A percentile compares a stretch with the other conserved stretches of the same genome.
Evolutionary conservation across 1,140 invertebrate species (phyloP).

Genomic region (Drosophila nebulosa): DNA sequence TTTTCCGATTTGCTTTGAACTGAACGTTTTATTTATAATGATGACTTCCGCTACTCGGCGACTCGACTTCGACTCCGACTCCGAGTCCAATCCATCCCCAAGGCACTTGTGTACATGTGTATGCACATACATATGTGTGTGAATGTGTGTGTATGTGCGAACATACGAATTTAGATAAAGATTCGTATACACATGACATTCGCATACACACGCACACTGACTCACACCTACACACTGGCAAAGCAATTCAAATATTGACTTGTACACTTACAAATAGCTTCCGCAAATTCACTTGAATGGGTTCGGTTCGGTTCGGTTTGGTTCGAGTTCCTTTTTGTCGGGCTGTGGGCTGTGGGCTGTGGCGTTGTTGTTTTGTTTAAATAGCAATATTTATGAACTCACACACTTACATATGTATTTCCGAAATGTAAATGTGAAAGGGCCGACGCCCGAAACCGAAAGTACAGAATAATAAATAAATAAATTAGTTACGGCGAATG

Average conservation of each 20-base stretch:
- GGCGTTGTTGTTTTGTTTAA: constrained; percentile 15
- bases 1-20: constrained; percentile 60
- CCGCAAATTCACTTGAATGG: constrained; percentile 58
- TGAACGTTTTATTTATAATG: constrained; percentile 72
- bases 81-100: constrained; percentile 21
- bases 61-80: constrained; percentile 4
- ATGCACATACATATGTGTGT: background rate
- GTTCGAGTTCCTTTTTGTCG: constrained; percentile 10
- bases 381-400: constrained; percentile 34
- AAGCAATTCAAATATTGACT: constrained; percentile 53
- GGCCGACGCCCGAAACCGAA: background rate
- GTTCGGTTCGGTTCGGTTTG: constrained; percentile 19
- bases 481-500: constrained; percentile 26
- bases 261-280: constrained; percentile 62
- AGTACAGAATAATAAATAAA: constrained; percentile 26
- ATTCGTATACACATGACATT: constrained; percentile 12
- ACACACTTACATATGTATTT: constrained; percentile 12
- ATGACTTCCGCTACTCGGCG: constrained; percentile 56
- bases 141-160: background rate
- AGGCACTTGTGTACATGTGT: constrained; percentile 8
- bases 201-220: background rate
- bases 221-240: constrained; percentile 10
- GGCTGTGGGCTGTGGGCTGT: background rate
- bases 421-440: background rate
- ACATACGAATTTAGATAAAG: constrained; percentile 1